Conservation (phyloP, 2,113 vertebrate genomes). For the Rousettus leschenaultii region DNA sequence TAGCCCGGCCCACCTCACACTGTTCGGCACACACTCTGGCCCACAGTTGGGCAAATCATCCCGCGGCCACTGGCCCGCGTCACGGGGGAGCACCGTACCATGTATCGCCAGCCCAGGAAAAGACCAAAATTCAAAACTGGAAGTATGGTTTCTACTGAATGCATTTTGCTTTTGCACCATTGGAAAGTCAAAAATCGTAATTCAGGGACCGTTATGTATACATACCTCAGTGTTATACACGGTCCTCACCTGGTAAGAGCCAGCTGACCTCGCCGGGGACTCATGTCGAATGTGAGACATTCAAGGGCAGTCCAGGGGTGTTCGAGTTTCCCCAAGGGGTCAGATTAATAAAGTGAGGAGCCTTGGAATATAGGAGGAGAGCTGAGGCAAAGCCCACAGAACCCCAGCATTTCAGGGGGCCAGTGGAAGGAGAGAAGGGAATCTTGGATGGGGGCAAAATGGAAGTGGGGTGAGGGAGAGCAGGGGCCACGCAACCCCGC, state of each 20-base stretch:
- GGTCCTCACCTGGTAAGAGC: neutral
- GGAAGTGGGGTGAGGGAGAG: neutral
- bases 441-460: too few relatives aligned
- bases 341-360: neutral
- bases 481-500: accelerated
- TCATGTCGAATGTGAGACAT: accelerated
- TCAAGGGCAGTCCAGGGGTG: neutral
- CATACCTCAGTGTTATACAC: accelerated
- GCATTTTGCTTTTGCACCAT: neutral
- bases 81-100: neutral
- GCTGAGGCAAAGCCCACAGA: neutral
- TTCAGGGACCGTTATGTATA: accelerated
- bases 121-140: neutral
- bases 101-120: neutral
- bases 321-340: neutral
- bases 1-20: too few relatives aligned
- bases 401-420: neutral
- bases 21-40: neutral
- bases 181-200: neutral
- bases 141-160: neutral
- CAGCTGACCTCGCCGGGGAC: neutral
- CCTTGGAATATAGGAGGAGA: neutral
- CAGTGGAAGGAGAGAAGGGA: accelerated
- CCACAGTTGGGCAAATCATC: neutral
- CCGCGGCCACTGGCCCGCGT: neutral